Evolutionary conservation across 2,888 invertebrate species (phyloP), one percentile per base, ranked within the genome.

Genomic region (Drosophila atripex): DNA sequence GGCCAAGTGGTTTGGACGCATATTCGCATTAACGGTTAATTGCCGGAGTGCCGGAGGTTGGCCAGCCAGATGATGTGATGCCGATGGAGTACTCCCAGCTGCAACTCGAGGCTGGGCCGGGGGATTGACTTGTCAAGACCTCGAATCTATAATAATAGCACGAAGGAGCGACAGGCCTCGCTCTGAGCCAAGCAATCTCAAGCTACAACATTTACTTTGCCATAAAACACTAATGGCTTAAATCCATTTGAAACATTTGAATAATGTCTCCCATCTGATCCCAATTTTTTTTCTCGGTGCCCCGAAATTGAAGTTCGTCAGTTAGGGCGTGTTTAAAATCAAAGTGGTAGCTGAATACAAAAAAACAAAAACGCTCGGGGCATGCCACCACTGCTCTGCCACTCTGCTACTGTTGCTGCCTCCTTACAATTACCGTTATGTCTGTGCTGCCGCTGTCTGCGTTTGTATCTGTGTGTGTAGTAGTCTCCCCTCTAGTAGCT

Each of bases 401-500:
- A 23, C 5, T 23, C 21, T 8, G 39, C 39, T 18, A 41, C 39
- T 41, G 39, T 18, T 18, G 35, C 35, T 35, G n/a, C 39, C 28
- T 18, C 46, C 41, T 12, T 55, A 71, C 63, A 72, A 85, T 75
- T 82, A 82, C 77, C 86, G 86, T 72, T 85, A 76, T 57, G 38
- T 46, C 35, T 64, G 50, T 21, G 60, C 51, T 23, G 46, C 32
- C 21, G 46, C 39, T 60, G 71, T 52, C 71, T 47, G 39, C 56
- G 66, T 51, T 56, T 41, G 47, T 30, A 46, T 38, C 53, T 54
- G 56, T 51, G 70, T 57, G 66, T 61, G 9, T n/a, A 8, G 32
- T 6, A 61, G 64, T 63, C 77, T 65, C 66, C 46, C 65, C 71
- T 78, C 75, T 64, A 64, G 16, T 39, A 32, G 41, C 69, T 73